These are phyloP conservation scores for Rachycentron canadum DNA, from an alignment of 2,797 vertebrate genomes.

Conservation along the genomic window DNA sequence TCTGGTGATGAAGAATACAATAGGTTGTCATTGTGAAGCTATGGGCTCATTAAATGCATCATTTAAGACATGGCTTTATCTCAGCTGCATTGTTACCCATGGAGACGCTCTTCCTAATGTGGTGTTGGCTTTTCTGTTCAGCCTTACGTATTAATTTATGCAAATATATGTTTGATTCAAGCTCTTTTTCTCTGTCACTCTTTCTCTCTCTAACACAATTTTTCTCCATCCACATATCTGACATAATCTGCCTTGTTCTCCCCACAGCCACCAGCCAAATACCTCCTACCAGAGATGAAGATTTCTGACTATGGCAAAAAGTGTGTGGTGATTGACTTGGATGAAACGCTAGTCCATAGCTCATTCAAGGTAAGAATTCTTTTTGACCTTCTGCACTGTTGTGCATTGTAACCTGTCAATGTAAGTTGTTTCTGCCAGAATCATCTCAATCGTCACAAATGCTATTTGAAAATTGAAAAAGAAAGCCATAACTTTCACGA, in stretches of 20 bases:
- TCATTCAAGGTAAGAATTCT: conserved; percentile 94
- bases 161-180: background rate
- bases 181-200: background rate
- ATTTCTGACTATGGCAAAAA: conserved; percentile 97
- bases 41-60: conserved; percentile 19
- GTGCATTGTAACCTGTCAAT: background rate
- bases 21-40: conserved; percentile 7
- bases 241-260: conserved; percentile 54
- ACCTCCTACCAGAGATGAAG: conserved; percentile 97
- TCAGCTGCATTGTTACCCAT: conserved; percentile 17
- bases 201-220: background rate
- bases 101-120: conserved; percentile 45
- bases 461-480: background rate
- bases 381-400: background rate
- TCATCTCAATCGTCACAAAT: background rate
- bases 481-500: background rate
- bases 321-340: conserved; percentile 98
- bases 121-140: conserved; percentile 54
- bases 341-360: conserved; percentile 98
- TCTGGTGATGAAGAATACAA: conserved; percentile 3
- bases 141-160: conserved; percentile 39
- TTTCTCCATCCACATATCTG: conserved; percentile 58
- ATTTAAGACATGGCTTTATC: conserved; percentile 21
- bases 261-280: conserved; percentile 94
- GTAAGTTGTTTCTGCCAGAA: background rate